Percentiles rank a stretch among this genome's conserved stretches.
Conservation (phyloP, 1,140 invertebrate species). For the Globodera rostochiensis region DNA sequence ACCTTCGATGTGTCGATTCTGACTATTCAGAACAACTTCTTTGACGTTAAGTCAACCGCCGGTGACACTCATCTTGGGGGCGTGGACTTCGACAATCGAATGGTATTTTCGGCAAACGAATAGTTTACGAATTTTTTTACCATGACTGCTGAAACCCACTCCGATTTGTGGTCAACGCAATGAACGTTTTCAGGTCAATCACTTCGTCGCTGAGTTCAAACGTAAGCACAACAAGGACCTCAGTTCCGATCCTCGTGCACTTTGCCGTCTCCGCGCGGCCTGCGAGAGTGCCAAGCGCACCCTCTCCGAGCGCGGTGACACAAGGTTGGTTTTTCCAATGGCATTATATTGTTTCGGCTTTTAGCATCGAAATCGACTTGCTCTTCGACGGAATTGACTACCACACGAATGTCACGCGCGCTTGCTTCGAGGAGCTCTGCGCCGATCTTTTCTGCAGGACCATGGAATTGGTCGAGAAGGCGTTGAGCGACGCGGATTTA, state of each 20-base stretch:
- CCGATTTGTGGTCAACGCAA: no score
- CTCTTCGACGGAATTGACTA: slow-evolving; percentile 67
- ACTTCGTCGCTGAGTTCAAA: slow-evolving; percentile 94
- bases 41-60: slow-evolving; percentile 91
- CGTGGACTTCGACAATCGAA: no score
- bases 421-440: no score
- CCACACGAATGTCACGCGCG: no score
- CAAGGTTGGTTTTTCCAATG: no score
- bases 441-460: no score
- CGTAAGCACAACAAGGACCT: slow-evolving; percentile 93
- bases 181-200: slow-evolving; percentile 69
- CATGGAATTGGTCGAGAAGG: no score
- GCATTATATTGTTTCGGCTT: no score
- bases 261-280: slow-evolving; percentile 81
- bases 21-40: slow-evolving; percentile 90
- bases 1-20: slow-evolving; percentile 96
- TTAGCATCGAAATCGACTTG: slow-evolving; percentile 86
- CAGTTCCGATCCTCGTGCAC: slow-evolving; percentile 79
- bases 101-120: no score
- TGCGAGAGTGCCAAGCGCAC: no score
- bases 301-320: no score
- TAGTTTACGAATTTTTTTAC: no score
- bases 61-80: slow-evolving; percentile 68
- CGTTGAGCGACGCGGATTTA: slow-evolving; percentile 81
- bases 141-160: slow-evolving; percentile 58